Base-by-base conservation (phyloP, 1,140 invertebrate species). In the Eriocheir sinensis region DNA sequence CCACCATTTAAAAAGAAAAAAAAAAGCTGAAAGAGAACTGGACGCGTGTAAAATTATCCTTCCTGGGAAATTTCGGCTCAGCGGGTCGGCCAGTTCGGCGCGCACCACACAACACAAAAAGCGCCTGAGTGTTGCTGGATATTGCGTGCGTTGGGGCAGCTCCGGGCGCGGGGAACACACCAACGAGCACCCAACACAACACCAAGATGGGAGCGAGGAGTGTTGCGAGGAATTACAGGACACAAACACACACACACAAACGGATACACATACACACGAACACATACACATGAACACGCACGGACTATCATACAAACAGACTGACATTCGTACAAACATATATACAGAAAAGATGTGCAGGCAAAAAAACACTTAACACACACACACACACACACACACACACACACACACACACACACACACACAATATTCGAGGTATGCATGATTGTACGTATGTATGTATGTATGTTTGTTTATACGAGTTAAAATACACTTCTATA, bases 31-130 rank as follows among this genome's bases (percentile, higher is more conserved):
- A n/a, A 72, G 27, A 72, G 0, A 17, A n/a, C 27, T 1, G n/a
- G n/a, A n/a, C n/a, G n/a, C n/a, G n/a, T n/a, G n/a, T n/a, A 72
- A 72, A 72, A 72, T 72, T n/a, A 72, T 72, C 60, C 60, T 72
- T 72, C 21, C 60, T 21, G 12, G 60, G 60, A 21, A 27, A 72
- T 72, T 72, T 72, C n/a, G 60, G 27, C n/a, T 72, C 21, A 72
- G 60, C 17, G n/a, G n/a, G 60, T n/a, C n/a, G 60, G 60, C n/a
- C 60, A 72, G n/a, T 72, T 72, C n/a, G 6, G 60, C 27, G n/a
- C 60, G n/a, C 60, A 72, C 60, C 27, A 72, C n/a, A n/a, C n/a
- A n/a, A n/a, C n/a, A n/a, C 60, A 72, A 4, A 72, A 21, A 72
- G 44, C 4, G 44, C 9, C 2, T 21, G 21, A 60, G 53, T 21